These are phyloP conservation scores for Sarcophaga bullata DNA, from an alignment of 1,140 invertebrate species.

Conservation along the genomic window DNA sequence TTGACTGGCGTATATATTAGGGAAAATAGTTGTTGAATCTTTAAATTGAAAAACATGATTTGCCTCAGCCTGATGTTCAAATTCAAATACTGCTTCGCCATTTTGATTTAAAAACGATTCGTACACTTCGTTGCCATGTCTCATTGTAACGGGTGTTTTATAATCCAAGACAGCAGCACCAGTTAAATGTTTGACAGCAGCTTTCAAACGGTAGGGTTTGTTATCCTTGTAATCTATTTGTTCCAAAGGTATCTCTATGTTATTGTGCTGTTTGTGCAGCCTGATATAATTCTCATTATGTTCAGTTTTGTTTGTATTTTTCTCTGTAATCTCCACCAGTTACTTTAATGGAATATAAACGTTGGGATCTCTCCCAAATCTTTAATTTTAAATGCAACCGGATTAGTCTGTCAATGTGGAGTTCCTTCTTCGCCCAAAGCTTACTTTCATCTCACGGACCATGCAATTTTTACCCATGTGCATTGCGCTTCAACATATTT, in stretches of 20 bases:
- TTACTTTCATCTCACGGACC: no score
- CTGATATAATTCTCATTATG: slow-evolving; percentile 73
- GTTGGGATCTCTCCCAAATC: slow-evolving; percentile 66
- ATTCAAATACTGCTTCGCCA: slow-evolving; percentile 76
- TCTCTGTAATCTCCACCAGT: not conserved
- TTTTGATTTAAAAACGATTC: slow-evolving; percentile 67
- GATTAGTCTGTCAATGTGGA: slow-evolving; percentile 75
- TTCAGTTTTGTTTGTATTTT: slow-evolving; percentile 53
- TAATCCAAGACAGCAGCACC: slow-evolving; percentile 74
- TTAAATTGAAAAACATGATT: slow-evolving; percentile 41
- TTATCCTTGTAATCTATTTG: slow-evolving; percentile 88
- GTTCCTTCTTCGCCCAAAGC: slow-evolving; percentile 40
- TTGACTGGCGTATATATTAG: not conserved
- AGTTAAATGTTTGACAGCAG: slow-evolving; percentile 67
- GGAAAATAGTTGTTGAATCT: slow-evolving; percentile 42
- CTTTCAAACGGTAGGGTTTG: slow-evolving; percentile 83
- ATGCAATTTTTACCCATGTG: no score
- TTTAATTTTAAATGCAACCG: slow-evolving; percentile 75
- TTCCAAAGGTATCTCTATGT: slow-evolving; percentile 82
- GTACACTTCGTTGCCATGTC: slow-evolving; percentile 32
- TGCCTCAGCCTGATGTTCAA: slow-evolving; percentile 61
- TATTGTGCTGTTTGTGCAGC: slow-evolving; percentile 83
- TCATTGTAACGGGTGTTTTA: not conserved
- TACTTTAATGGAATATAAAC: not conserved
- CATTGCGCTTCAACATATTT: slow-evolving; percentile 82